Evolutionary conservation across 2,113 vertebrate species (phyloP), one percentile per base, ranked within the genome.

Genomic region (Odocoileus hemionus): DNA sequence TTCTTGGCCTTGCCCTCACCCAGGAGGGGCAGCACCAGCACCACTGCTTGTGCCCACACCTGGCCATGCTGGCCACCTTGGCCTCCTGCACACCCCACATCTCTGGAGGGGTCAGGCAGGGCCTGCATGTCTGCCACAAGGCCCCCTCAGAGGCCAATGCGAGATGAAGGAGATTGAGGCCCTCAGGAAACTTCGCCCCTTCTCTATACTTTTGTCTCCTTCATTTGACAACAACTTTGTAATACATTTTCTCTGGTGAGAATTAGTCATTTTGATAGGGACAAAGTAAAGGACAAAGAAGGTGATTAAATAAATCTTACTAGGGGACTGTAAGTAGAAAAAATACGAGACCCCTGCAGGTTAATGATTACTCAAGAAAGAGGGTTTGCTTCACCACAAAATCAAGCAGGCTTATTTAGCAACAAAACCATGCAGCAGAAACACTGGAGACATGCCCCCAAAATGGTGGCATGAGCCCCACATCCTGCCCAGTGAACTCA

Each of bases 101-200:
- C 36, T 74, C n/a, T 39, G 67, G 21, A 74, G 36, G 36, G 67
- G 21, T 23, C 0, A n/a, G 2, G 67, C 67, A 21, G 39, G 39
- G 70, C 5, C 36, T 76, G 70, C 5, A 15, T 43, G 10, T 23
- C 70, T 43, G 6, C 70, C 70, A 26, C 70, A 43, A 26, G 14
- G 1, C 23, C 36, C 28, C 70, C 70, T 76, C 39, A 76, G 39
- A 13, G 70, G 39, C 70, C 70, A 43, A 0, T 4, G 23, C 12
- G 0, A 43, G 39, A 15, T 4, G 23, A 76, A 43, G 39, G 70
- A 43, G 36, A 43, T 0, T 76, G 23, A 76, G 70, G 1, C 39
- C 21, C 12, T 43, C 23, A 43, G 70, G 3, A 76, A 76, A 39
- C 12, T 23, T 43, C 3, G 0, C 12, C 6, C 39, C 70, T 76